Base-by-base conservation (phyloP, 2,888 invertebrate genomes). In the Cheilosia soror region DNA sequence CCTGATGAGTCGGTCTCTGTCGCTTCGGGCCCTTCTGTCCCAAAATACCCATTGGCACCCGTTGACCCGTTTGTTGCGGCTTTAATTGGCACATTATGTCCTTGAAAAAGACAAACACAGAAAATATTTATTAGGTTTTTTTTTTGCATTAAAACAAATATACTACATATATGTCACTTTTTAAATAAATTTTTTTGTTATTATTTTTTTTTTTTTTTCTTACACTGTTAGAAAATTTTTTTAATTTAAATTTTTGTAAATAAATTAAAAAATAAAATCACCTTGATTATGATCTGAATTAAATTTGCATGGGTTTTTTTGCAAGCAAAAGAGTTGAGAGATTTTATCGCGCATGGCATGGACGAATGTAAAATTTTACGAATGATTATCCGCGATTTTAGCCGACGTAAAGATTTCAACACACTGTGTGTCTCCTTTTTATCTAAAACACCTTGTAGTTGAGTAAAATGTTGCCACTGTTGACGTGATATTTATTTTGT, bases 1-100 rank as follows among this genome's bases (percentile, higher is more conserved):
- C 92, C 92, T 92, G 92, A 92, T 92, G 92, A 90, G 92, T 92
- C 92, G 92, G 92, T 92, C 92, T 92, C 92, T 92, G 92, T 90
- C 92, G 92, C 90, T 92, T 92, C 92, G 92, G 92, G 91, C 92
- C 91, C 91, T 90, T 92, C 92, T 92, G 91, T 88, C 90, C 92
- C 92, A 92, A 92, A 65, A 92, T 90, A 89, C 92, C 92, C 92
- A 90, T 92, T 92, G 92, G 92, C 87, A 90, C 90, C 89, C 92
- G 92, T 90, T 91, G 92, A 88, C 91, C 92, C 92, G 89, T 92
- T 92, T 90, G 89, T 89, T 90, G 92, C 89, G 90, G 91, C 90
- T 92, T 92, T 92, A 90, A 90, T 90, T 92, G 92, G 90, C 92
- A 92, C 92, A 92, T 92, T 90, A 91, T 92, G 92, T 92, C 92